Evolutionary conservation across 2,113 vertebrate genomes (phyloP).

Genomic region (Potamarius usumacintae): DNA sequence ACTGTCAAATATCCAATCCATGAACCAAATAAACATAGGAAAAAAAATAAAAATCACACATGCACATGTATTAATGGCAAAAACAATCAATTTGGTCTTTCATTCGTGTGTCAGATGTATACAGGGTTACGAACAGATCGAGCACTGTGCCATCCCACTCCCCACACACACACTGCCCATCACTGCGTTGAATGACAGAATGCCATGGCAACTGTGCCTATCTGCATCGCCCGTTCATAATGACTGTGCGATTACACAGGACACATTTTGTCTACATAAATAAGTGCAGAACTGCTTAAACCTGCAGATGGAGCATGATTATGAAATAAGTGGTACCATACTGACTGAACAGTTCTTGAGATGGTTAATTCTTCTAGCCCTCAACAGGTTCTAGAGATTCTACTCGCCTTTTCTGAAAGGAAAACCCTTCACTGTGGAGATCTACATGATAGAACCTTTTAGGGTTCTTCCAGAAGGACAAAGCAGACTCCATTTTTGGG

Average conservation of each 20-base stretch:
- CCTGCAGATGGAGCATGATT: background rate
- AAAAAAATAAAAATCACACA: background rate
- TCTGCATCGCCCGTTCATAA: background rate
- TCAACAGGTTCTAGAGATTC: background rate
- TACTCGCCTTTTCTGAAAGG: background rate
- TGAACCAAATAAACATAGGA: background rate
- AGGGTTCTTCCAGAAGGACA: background rate
- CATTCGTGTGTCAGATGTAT: background rate
- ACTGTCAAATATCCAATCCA: background rate
- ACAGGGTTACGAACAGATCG: background rate
- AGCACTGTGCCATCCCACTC: background rate
- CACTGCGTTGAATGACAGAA: conserved; percentile 30
- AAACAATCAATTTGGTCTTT: background rate
- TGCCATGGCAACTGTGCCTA: conserved; percentile 47
- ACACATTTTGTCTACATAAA: conserved; percentile 4
- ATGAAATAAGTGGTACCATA: background rate
- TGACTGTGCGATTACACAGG: conserved; percentile 7
- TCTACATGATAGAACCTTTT: background rate
- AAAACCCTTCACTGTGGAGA: background rate
- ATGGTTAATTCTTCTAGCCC: background rate
- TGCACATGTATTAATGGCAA: background rate
- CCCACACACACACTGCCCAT: conserved; percentile 12
- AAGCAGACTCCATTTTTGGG: background rate
- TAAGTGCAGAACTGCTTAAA: background rate
- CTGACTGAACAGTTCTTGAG: background rate